Base-by-base conservation (phyloP, 2,113 vertebrate species). In the Dendrocopos noguchii region DNA sequence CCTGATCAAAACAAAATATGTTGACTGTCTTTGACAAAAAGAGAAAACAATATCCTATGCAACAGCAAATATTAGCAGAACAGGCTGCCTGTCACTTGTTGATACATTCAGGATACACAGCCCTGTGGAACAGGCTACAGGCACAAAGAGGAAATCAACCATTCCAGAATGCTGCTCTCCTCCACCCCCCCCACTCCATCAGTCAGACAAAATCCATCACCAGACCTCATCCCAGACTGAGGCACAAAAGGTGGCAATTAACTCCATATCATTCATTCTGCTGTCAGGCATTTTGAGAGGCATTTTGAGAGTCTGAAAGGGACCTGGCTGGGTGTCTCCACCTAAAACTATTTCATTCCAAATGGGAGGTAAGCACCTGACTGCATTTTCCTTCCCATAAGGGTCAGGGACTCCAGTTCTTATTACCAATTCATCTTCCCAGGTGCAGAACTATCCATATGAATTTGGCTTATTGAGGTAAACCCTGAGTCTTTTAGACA, bases 221-320 rank as follows among this genome's bases (percentile, higher is more conserved):
- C 42, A 68, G 63, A 4, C 7, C 17, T 61, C 64, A 7, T 57
- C n/a, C n/a, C 44, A 25, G 2, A 13, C 31, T 60, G 19, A 25
- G 66, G 60, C 42, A 31, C 24, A 13, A 74, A 42, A 42, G 15
- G 29, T 42, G 20, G 44, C 33, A 33, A 6, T 27, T 44, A 46
- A 21, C 11, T 63, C 34, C 1, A 0, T 25, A 19, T 36, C 29
- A 34, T n/a, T 57, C 10, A 22, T 6, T 34, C 19, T 15, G 29
- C 53, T 61, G 70, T 13, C 50, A 52, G 55, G 39, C 16, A 21
- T 57, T 24, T 72, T 57, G 20, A 57, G 17, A 56, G 28, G 33
- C 24, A 20, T 1, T 5, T 11, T 31, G 31, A 60, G 55, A 53
- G 53, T 68, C 19, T 57, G 53, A 50, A 53, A 55, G 34, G 42